A percentile compares a stretch with the other conserved stretches of the same genome.
phyloP scores from a whole-genome alignment of 2,888 invertebrate genomes.

The Fragum sueziense region DNA sequence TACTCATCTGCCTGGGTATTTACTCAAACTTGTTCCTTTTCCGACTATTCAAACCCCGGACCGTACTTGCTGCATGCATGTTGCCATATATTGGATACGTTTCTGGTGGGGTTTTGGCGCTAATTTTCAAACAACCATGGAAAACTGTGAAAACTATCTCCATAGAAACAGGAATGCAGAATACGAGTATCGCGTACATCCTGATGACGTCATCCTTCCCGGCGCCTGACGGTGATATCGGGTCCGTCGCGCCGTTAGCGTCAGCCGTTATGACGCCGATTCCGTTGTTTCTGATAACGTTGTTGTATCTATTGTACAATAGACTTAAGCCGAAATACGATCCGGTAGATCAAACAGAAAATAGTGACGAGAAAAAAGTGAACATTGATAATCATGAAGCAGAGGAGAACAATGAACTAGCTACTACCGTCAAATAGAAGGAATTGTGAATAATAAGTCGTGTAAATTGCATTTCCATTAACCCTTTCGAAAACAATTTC shows the following conservation, averaged over 20 bases:
- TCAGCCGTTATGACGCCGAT: constrained; percentile 96
- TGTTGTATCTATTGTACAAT: constrained; percentile 67
- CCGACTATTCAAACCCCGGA: constrained; percentile 88
- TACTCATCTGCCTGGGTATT: constrained; percentile 93
- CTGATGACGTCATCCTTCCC: constrained; percentile 90
- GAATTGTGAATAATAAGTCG: no score
- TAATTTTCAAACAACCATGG: constrained; percentile 71
- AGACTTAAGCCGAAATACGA: constrained; percentile 50
- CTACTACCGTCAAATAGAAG: not conserved
- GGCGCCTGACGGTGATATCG: constrained; percentile 94
- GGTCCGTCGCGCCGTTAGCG: constrained; percentile 85
- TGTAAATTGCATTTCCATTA: no score
- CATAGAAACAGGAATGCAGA: constrained; percentile 93
- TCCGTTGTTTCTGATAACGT: constrained; percentile 86
- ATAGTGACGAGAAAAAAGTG: not conserved
- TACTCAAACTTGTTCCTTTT: constrained; percentile 95
- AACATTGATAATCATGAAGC: not conserved
- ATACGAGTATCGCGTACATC: constrained; percentile 96
- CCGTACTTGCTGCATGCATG: constrained; percentile 73
- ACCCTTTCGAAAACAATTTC: no score
- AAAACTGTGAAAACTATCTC: constrained; percentile 87
- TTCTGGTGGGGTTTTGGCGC: constrained; percentile 71
- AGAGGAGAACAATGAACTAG: not conserved
- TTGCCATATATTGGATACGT: constrained; percentile 80
- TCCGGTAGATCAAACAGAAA: constrained; percentile 7